Evolutionary conservation across 2,888 invertebrate genomes (phyloP).

Genomic region (Zeuzera pyrina): DNA sequence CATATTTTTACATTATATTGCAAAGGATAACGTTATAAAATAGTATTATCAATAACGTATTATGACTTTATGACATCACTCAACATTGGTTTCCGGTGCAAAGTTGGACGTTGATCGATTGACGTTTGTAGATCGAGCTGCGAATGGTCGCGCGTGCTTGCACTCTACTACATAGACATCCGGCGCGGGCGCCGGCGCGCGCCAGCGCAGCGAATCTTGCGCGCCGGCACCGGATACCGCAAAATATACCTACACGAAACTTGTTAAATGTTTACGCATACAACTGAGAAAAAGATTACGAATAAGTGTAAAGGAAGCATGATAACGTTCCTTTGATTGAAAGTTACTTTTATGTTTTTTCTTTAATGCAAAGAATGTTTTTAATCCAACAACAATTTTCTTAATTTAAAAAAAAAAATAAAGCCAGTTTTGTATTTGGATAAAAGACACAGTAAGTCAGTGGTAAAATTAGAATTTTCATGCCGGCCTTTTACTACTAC

Average conservation of each 20-base stretch:
- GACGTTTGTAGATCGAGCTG: conserved; percentile 37
- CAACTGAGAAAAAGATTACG: conserved; percentile 11
- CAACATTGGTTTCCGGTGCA: conserved; percentile 28
- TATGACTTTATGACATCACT: conserved; percentile 18
- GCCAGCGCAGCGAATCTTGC: conserved; percentile 22
- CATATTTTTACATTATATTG: conserved; percentile 11
- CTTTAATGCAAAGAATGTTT: too few species aligned
- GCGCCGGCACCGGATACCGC: conserved; percentile 33
- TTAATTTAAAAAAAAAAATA: too few species aligned
- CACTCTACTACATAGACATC: conserved; percentile 25
- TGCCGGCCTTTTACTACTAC: too few species aligned
- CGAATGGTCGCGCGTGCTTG: conserved; percentile 27
- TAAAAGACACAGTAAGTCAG: too few species aligned
- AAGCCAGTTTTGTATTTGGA: too few species aligned
- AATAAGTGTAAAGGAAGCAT: too few species aligned
- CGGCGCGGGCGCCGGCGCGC: conserved; percentile 28
- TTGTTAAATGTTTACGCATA: conserved; percentile 24
- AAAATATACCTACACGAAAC: conserved; percentile 23
- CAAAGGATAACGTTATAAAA: conserved; percentile 6
- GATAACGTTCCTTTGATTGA: too few species aligned
- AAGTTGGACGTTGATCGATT: conserved; percentile 39
- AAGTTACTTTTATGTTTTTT: not conserved
- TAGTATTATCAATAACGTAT: conserved; percentile 7
- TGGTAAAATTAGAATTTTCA: too few species aligned
- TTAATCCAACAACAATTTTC: too few species aligned